Evolutionary conservation across 2,888 invertebrate species (phyloP), one percentile per base, ranked within the genome.

Genomic region (Clepsis dumicolana): DNA sequence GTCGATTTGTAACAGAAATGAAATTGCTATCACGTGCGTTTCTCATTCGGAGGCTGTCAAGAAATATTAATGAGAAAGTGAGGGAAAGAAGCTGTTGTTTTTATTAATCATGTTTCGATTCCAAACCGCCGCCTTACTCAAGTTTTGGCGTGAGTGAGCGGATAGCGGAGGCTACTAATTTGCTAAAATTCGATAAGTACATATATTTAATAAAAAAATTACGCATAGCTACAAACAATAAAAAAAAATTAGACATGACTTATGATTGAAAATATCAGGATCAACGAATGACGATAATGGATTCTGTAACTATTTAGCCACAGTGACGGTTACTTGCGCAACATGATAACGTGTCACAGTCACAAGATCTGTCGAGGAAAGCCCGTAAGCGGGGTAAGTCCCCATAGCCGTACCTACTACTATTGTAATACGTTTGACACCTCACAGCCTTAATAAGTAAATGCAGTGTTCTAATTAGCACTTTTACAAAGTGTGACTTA

Each of bases 11-110:
- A 52, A 41, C 66, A 21, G 25, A 67, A 67, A 67, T 41, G 18
- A 50, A 63, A 67, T 67, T 41, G 52, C 52, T 24, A 57, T 67
- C 67, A 67, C 67, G 67, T 63, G 52, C 67, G 62, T 52, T 63
- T 56, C 67, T 63, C 52, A 67, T 67, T 67, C 16, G 57, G 44
- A 57, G 29, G 29, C 57, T 52, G 67, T 63, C 67, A 52, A 38
- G 50, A 57, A 67, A 67, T 67, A 63, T 67, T 62, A 67, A 67
- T 63, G 63, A 57, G 57, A 57, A 66, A 67, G 24, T 63, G 57
- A 57, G 52, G 50, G 29, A 67, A 67, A 63, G 61, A 56, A 57
- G 57, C 63, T 57, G 67, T 62, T 56, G 54, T 63, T 67, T n/a
- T 62, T 63, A 63, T 63, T 61, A 61, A 66, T 66, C 44, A 52